Percentiles rank a stretch among this genome's conserved stretches.
These are phyloP conservation scores for Drosophila hamatofila DNA, from an alignment of 2,888 invertebrate genomes.

Conservation along the genomic window DNA sequence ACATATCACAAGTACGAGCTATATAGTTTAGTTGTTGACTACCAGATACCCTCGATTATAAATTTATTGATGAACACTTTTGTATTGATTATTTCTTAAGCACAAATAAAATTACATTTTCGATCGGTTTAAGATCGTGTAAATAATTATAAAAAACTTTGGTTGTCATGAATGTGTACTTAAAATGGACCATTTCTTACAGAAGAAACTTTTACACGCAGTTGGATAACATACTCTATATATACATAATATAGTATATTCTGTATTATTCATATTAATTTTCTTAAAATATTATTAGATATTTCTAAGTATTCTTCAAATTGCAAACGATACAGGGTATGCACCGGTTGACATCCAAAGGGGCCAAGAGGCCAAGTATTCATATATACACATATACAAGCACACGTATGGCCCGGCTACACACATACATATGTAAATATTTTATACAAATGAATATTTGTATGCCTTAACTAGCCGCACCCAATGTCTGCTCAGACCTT, in stretches of 20 bases:
- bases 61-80: too few species aligned
- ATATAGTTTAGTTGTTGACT: slow-evolving; percentile 3
- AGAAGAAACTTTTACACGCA: too few species aligned
- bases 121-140: too few species aligned
- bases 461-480: slow-evolving; percentile 12
- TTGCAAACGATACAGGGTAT: neutral
- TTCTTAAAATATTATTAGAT: too few species aligned
- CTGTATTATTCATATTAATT: too few species aligned
- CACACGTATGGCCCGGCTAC: neutral
- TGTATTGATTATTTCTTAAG: too few species aligned
- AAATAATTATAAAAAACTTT: too few species aligned
- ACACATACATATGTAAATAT: slow-evolving; percentile 3
- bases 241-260: too few species aligned
- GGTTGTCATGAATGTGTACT: neutral
- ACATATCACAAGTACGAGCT: neutral
- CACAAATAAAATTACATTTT: too few species aligned
- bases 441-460: slow-evolving; percentile 13
- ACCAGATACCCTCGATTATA: neutral
- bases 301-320: too few species aligned
- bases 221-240: too few species aligned
- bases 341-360: neutral
- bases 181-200: neutral
- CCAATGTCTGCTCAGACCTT: slow-evolving; percentile 1
- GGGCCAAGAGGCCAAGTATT: too few species aligned
- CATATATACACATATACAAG: neutral